These are phyloP conservation scores for Anastrepha ludens DNA, from an alignment of 1,140 invertebrate genomes.

Conservation along the genomic window DNA sequence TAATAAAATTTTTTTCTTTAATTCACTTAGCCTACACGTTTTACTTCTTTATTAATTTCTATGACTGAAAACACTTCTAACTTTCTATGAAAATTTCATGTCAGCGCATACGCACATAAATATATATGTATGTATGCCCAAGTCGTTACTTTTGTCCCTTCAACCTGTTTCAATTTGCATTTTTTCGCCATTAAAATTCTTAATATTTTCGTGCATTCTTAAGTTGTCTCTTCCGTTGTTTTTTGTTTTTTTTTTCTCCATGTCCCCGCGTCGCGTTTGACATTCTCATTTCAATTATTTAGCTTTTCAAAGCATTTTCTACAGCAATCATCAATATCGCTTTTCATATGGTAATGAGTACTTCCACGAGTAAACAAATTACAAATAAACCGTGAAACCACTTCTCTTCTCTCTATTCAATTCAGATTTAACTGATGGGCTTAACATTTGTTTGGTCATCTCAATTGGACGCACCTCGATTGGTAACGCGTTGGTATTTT, in stretches of 20 bases:
- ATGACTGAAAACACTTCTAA: too few species aligned
- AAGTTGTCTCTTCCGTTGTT: constrained; percentile 39
- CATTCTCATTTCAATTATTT: constrained; percentile 22
- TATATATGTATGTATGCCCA: background rate
- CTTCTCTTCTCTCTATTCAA: constrained; percentile 16
- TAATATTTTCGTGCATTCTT: constrained; percentile 10
- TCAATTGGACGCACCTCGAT: constrained; percentile 45
- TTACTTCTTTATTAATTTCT: too few species aligned
- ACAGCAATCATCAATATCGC: constrained; percentile 39
- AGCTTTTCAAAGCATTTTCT: constrained; percentile 23
- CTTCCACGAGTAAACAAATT: constrained; percentile 31
- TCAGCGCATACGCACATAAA: too few species aligned
- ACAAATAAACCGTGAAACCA: constrained; percentile 11
- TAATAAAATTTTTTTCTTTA: too few species aligned
- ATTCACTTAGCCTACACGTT: too few species aligned
- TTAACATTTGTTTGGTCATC: constrained; percentile 43
- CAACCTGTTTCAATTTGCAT: constrained; percentile 53
- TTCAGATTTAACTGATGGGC: constrained; percentile 39
- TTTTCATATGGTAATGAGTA: constrained; percentile 48
- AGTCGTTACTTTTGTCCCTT: background rate
- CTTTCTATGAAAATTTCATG: too few species aligned
- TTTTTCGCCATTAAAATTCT: constrained; percentile 48
- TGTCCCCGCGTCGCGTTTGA: background rate
- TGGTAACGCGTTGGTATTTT: constrained; percentile 25
- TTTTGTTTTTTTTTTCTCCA: background rate